Evolutionary conservation across 2,113 vertebrate species (phyloP), one percentile per base, ranked within the genome.

Genomic region (Prinia subflava): DNA sequence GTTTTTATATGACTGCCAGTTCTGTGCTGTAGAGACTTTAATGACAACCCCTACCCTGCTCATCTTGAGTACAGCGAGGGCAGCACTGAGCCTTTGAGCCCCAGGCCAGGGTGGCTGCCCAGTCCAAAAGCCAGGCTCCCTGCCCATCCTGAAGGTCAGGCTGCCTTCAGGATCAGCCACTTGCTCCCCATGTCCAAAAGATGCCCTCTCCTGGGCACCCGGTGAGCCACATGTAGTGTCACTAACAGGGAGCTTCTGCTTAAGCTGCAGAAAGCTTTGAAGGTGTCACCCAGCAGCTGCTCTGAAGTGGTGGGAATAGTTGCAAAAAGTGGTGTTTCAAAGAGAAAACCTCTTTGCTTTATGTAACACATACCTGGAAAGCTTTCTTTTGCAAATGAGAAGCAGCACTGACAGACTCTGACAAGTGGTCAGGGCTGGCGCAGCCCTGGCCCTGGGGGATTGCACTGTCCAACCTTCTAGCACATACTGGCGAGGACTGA

Each of bases 71-170:
- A 7, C 73, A 69, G 78, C 1, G 2, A 85, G 49, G 49, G 37
- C 78, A 95, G 70, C 78, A 69, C 49, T 7, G 33, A 69, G 75
- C 46, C 46, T 56, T 5, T 41, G 50, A 73, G 67, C 30, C 35
- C 21, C 35, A 37, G 69, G 47, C 31, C 55, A 57, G 63, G 21
- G 68, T 5, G 3, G 41, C 50, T 88, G 75, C 46, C 27, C n/a
- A 63, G 52, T 37, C n/a, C 5, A 4, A 62, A 64, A 59, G 64
- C 41, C 52, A 78, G 83, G 80, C 86, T 69, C 2, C 0, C 73
- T 81, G 83, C 56, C 92, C 68, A n/a, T 52, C 28, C 57, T 92
- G 84, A 94, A 94, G 93, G 95, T 95, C 93, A 87, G 75, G 22
- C 74, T 95, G 91, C 70, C 94, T 84, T 85, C 42, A 9, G 37